Evolutionary conservation across 2,113 vertebrate species (phyloP), one percentile per base, ranked within the genome.

Genomic region (Psilopogon haemacephalus): DNA sequence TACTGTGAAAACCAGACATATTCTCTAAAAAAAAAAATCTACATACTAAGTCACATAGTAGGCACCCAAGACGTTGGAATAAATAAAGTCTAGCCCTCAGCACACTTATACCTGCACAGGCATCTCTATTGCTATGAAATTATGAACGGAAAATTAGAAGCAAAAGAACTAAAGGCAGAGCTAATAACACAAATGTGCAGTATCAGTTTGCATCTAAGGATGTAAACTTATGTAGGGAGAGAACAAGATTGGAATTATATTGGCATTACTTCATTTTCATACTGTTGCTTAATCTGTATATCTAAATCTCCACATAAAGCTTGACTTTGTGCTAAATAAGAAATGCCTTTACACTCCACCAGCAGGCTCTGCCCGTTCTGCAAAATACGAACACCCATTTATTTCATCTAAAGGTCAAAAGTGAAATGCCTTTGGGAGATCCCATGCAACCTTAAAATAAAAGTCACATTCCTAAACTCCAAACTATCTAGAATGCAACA

Each of bases 371-470:
- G 56, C 59, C 93, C 9, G 0, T 82, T 74, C 65, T 78, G 85
- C 94, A 90, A 93, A 95, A 89, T 91, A 58, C 1, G 48, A 81
- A 54, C 90, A 96, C 78, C 94, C 90, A 92, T 88, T 94, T 93
- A 86, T 63, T 95, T 74, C 96, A 86, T 44, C 68, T 84, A 97
- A 98, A 97, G 97, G 97, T 97, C 97, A 98, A 93, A 97, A 97
- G 97, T 87, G 80, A 98, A 97, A 97, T 95, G 96, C 95, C 94
- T 96, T 93, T 94, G 94, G 95, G 96, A 96, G 92, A 92, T 95
- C 92, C 96, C 79, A 93, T 96, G 95, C 87, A 97, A 96, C 96
- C 97, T 96, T 96, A 97, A 98, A 97, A 98, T 97, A 97, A 97
- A 98, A 98, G 97, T 94, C 96, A 4, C 97, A 98, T 97, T 98